phyloP scores from a whole-genome alignment of 2,113 vertebrate species.

The Oryzias javanicus region DNA sequence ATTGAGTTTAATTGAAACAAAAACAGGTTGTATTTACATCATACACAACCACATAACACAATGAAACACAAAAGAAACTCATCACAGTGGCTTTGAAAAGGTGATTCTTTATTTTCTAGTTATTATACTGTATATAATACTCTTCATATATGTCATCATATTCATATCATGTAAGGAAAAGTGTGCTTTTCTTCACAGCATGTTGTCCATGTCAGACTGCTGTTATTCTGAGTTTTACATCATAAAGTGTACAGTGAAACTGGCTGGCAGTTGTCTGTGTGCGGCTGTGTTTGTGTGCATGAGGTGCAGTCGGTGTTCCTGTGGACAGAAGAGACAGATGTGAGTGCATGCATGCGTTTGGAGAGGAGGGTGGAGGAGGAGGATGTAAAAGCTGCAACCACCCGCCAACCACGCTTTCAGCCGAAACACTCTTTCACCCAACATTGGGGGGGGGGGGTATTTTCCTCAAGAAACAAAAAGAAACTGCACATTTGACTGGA shows the following conservation, averaged over 20 bases:
- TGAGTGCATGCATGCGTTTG: constrained; percentile 57
- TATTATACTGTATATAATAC: constrained; percentile 74
- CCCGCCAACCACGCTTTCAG: constrained; percentile 1
- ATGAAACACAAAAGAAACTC: constrained; percentile 41
- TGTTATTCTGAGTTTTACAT: constrained; percentile 73
- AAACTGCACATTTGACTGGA: constrained; percentile 31
- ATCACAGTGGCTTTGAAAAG: constrained; percentile 67
- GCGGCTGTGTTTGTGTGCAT: constrained; percentile 37
- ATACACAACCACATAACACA: constrained; percentile 2
- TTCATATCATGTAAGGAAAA: constrained; percentile 75
- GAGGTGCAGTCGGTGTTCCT: constrained; percentile 41
- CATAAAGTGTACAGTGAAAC: constrained; percentile 74
- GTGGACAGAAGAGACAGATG: constrained; percentile 44
- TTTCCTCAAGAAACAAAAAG: not conserved
- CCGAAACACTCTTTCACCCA: not conserved
- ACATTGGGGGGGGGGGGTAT: not conserved
- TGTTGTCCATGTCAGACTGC: constrained; percentile 66
- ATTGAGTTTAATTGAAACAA: no score
- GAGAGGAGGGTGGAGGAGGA: constrained; percentile 54
- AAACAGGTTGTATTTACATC: no score
- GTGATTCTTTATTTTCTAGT: constrained; percentile 74
- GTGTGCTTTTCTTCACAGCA: constrained; percentile 77
- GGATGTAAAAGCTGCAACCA: constrained; percentile 45
- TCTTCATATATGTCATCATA: constrained; percentile 73
- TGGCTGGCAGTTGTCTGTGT: constrained; percentile 61